Conservation (phyloP, 1,140 invertebrate genomes). For the Saccostrea cuccullata region DNA sequence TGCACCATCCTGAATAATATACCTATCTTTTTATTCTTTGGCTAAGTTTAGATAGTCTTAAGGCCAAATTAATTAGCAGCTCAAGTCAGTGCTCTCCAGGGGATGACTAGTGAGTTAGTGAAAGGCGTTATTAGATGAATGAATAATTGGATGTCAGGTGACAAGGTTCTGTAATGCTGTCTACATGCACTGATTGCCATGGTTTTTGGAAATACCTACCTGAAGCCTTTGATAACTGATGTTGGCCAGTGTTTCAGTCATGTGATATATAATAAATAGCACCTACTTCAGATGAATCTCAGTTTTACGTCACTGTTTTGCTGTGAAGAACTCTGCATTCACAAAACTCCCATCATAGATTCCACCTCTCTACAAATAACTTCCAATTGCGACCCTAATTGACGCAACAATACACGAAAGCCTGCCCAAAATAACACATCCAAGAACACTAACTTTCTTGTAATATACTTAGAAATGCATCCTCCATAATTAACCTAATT, state of each 20-base stretch:
- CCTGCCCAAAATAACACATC: conserved; percentile 2
- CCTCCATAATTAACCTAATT: background rate
- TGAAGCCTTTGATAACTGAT: conserved; percentile 15
- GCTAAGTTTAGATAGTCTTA: background rate
- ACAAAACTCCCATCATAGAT: conserved; percentile 5
- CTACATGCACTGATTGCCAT: conserved; percentile 30
- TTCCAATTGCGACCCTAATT: background rate
- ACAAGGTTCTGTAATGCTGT: background rate
- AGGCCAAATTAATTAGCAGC: background rate
- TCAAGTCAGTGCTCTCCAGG: background rate
- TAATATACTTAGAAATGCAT: background rate
- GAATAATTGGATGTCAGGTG: background rate
- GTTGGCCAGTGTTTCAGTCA: background rate
- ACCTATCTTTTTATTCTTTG: background rate
- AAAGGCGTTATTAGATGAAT: conserved; percentile 15
- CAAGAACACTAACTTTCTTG: background rate
- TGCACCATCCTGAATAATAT: background rate
- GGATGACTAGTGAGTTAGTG: conserved; percentile 9
- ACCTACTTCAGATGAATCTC: background rate
- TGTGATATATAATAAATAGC: conserved; percentile 12
- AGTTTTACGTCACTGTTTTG: conserved; percentile 19
- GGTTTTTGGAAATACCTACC: conserved; percentile 27
- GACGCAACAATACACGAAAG: background rate
- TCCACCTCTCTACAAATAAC: conserved; percentile 28
- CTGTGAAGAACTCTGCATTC: conserved; percentile 22